Evolutionary conservation across 2,797 vertebrate species (phyloP).

Genomic region (Tangara arthus): DNA sequence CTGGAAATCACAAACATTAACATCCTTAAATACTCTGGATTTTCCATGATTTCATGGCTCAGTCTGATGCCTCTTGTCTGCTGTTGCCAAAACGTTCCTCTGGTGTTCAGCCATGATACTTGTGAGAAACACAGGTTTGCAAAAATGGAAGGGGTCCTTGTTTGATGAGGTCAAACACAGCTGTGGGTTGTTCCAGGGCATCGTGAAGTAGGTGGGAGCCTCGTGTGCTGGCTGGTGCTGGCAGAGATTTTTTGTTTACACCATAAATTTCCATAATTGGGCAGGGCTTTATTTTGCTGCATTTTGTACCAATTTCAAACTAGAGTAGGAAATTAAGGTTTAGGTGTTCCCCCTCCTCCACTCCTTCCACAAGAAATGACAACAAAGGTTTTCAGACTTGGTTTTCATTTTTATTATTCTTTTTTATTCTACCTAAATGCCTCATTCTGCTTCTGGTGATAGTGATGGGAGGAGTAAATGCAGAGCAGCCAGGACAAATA

Average conservation of each 20-base stretch:
- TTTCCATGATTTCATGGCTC: neutral
- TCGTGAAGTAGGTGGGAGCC: neutral
- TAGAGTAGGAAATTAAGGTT: neutral
- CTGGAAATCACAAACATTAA: neutral
- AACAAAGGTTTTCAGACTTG: neutral
- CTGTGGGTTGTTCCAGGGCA: neutral
- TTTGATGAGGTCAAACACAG: neutral
- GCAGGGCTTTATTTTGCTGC: neutral
- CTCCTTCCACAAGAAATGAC: accelerated
- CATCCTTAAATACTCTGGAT: neutral
- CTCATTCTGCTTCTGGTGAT: neutral
- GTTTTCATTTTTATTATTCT: neutral
- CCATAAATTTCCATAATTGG: neutral
- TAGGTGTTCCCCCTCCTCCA: neutral
- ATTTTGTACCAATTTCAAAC: neutral
- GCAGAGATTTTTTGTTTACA: accelerated
- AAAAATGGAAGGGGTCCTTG: neutral
- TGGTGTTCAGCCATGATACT: neutral
- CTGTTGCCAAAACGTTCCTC: neutral
- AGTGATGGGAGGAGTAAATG: neutral
- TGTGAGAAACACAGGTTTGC: accelerated
- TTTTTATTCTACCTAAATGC: neutral
- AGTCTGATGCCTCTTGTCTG: neutral
- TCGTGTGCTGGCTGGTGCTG: accelerated
- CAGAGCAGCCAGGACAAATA: neutral